Evolutionary conservation across 2,797 vertebrate genomes (phyloP), one percentile per base, ranked within the genome.

Genomic region (Pelochelys cantorii): DNA sequence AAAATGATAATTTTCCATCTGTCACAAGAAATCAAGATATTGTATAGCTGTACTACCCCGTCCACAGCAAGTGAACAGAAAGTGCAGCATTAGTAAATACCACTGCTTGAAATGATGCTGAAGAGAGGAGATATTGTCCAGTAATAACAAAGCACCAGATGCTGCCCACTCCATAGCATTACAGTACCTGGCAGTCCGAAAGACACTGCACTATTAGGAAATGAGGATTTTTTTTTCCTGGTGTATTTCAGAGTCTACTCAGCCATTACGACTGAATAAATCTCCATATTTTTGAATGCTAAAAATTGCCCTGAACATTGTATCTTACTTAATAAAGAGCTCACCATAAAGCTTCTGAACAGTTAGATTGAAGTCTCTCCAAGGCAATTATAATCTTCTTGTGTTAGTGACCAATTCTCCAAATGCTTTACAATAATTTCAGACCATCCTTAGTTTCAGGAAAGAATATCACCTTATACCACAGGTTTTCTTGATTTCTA

Each of bases 1-100:
- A 87, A 86, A 75, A 80, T 11, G 48, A 6, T 57, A 7, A 12
- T 85, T 87, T 90, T 81, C 29, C 15, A 78, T 17, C 34, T 88
- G 17, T 84, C 84, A 86, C 91, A 92, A 77, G 9, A 92, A 85
- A 89, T 11, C 13, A 87, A 81, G 68, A 55, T 54, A 86, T 29
- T 12, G 65, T 42, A 53, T 71, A 85, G 10, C 10, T 83, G 14
- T 31, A 71, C 92, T 89, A 92, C 55, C 23, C 18, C 42, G 55
- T 78, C 2, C 4, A 59, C 3, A 37, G 5, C 1, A 23, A 18
- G 13, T 0, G 2, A 29, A 55, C 62, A 59, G 42, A 77, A 77
- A 27, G 17, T 77, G 74, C 8, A 52, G 42, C 42, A 77, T 77
- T 77, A 77, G 37, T 77, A 52, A 77, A 77, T 17, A 77, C 25